These are phyloP conservation scores for Pterocles gutturalis DNA, from an alignment of 2,113 vertebrate species.

Conservation along the genomic window DNA sequence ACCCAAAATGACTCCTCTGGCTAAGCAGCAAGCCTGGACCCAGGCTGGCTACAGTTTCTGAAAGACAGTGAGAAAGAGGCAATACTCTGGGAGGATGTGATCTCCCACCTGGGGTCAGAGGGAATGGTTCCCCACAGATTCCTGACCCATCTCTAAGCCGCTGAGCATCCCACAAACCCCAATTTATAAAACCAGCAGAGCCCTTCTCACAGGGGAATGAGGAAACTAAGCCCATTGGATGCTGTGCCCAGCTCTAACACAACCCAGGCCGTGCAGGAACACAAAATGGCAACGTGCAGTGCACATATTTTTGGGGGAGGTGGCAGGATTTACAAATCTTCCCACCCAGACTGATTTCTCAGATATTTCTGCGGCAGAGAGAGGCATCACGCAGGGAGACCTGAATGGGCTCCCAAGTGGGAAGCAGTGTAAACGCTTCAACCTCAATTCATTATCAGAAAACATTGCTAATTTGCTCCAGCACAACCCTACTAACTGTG, in stretches of 20 bases:
- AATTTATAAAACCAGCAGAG: not conserved
- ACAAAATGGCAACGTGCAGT: not conserved
- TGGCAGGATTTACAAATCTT: not conserved
- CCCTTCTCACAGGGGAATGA: not conserved
- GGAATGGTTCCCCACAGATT: not conserved
- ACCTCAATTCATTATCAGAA: constrained; percentile 61
- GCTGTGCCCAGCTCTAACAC: not conserved
- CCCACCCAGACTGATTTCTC: constrained; percentile 27
- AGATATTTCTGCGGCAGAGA: not conserved
- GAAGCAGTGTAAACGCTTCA: constrained; percentile 11
- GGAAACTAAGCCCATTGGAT: not conserved
- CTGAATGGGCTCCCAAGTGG: not conserved
- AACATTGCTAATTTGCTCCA: constrained; percentile 37
- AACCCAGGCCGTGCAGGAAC: not conserved
- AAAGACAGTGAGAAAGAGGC: not conserved
- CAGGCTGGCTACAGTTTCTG: not conserved
- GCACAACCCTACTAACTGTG: not conserved
- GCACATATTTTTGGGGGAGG: not conserved
- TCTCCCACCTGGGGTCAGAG: not conserved
- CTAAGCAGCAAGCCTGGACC: not conserved
- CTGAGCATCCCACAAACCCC: not conserved
- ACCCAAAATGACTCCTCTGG: not conserved
- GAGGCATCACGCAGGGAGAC: not conserved
- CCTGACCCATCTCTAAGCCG: not conserved
- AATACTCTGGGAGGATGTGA: not conserved